phyloP scores from a whole-genome alignment of 2,797 vertebrate genomes.

The Dallia pectoralis region DNA sequence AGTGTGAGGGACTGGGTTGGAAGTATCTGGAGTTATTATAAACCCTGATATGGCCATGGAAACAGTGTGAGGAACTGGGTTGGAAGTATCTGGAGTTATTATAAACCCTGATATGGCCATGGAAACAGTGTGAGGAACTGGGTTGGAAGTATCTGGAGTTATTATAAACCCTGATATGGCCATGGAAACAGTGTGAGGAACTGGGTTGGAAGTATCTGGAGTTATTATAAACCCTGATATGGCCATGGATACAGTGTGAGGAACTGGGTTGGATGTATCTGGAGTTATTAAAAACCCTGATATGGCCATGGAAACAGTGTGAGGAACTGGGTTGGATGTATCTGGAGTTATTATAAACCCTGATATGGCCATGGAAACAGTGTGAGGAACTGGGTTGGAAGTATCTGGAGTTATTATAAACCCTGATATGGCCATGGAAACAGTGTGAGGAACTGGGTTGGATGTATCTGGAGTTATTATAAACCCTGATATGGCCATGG shows the following conservation, averaged over 20 bases:
- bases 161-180: neutral
- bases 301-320: neutral
- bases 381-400: neutral
- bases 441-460: neutral
- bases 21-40: neutral
- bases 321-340: neutral
- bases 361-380: constrained; percentile 1
- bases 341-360: neutral
- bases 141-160: neutral
- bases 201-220: neutral
- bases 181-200: neutral
- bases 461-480: neutral
- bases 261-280: neutral
- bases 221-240: neutral
- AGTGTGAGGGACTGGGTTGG: neutral
- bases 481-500: neutral
- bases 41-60: neutral
- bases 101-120: neutral
- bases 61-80: neutral
- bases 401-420: neutral
- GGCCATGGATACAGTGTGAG: neutral
- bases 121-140: neutral
- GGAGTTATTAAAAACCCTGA: neutral
- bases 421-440: neutral
- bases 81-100: neutral